A percentile compares a stretch with the other conserved stretches of the same genome.
Conservation (phyloP, 1,140 invertebrate genomes). For the Zaprionus gabonicus region DNA sequence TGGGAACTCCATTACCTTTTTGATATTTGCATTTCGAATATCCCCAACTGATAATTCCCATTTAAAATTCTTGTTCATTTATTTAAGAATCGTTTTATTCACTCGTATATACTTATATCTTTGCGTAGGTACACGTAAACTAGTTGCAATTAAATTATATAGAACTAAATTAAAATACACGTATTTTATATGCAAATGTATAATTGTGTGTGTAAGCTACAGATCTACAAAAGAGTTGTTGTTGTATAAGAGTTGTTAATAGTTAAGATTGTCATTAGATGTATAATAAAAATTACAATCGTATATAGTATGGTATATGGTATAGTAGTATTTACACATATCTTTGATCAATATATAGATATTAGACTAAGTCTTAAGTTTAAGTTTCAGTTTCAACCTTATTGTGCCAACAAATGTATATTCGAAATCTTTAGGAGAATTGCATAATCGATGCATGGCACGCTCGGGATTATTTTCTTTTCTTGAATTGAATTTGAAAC, state of each 20-base stretch:
- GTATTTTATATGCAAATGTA: conserved; percentile 13
- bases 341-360: conserved; percentile 67
- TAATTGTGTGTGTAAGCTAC: conserved; percentile 40
- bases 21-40: no score
- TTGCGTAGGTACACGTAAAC: conserved; percentile 53
- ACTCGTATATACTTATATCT: conserved; percentile 50
- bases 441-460: conserved; percentile 75
- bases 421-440: conserved; percentile 79
- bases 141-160: conserved; percentile 56
- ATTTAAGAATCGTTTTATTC: conserved; percentile 65
- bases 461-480: conserved; percentile 63
- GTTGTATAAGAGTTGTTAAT: conserved; percentile 41
- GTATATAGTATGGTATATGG: conserved; percentile 32
- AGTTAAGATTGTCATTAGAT: conserved; percentile 45
- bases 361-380: conserved; percentile 44
- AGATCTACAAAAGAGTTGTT: conserved; percentile 36
- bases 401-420: conserved; percentile 68
- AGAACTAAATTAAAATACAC: conserved; percentile 55
- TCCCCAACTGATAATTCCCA: not conserved
- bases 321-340: conserved; percentile 50
- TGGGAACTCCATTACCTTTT: no score
- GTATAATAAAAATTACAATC: conserved; percentile 42
- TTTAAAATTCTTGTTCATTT: conserved; percentile 8
- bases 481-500: conserved; percentile 51
- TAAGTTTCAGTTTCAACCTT: conserved; percentile 48